Conservation (phyloP, 2,113 vertebrate genomes). For the Trinectes maculatus region DNA sequence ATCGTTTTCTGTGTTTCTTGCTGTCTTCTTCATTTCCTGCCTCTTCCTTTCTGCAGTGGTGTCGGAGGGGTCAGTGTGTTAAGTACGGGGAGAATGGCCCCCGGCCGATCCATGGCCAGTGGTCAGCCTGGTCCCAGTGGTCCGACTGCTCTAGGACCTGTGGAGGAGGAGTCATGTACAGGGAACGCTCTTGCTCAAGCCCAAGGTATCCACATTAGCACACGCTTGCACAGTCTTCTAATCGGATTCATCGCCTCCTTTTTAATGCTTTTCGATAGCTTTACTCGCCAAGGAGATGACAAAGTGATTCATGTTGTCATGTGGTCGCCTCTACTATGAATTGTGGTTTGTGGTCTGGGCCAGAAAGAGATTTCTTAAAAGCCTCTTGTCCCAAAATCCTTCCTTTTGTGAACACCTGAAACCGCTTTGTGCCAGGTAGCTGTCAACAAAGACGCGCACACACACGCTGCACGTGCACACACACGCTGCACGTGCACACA, state of each 20-base stretch:
- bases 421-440: slow-evolving; percentile 54
- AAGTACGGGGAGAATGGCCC: slow-evolving; percentile 91
- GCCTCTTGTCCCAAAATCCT: slow-evolving; percentile 32
- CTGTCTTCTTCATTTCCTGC: slow-evolving; percentile 24
- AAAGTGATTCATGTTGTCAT: slow-evolving; percentile 51
- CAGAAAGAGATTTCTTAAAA: slow-evolving; percentile 56
- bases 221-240: slow-evolving; percentile 5
- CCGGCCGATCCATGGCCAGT: slow-evolving; percentile 89
- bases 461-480: slow-evolving; percentile 6
- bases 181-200: slow-evolving; percentile 91
- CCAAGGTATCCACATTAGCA: slow-evolving; percentile 86
- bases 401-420: slow-evolving; percentile 67
- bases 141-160: slow-evolving; percentile 94
- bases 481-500: too few species aligned
- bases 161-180: slow-evolving; percentile 89
- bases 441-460: slow-evolving; percentile 55
- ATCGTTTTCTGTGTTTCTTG: slow-evolving; percentile 14
- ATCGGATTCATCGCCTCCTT: slow-evolving; percentile 35
- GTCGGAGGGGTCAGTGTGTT: slow-evolving; percentile 94
- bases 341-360: slow-evolving; percentile 10
- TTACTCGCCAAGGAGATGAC: slow-evolving; percentile 44
- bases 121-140: slow-evolving; percentile 93
- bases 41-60: slow-evolving; percentile 86
- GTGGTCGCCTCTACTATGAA: slow-evolving; percentile 20
- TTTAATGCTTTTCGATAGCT: slow-evolving; percentile 22